Evolutionary conservation across 2,797 vertebrate genomes (phyloP).

Genomic region (Oryzias dopingdopingensis): DNA sequence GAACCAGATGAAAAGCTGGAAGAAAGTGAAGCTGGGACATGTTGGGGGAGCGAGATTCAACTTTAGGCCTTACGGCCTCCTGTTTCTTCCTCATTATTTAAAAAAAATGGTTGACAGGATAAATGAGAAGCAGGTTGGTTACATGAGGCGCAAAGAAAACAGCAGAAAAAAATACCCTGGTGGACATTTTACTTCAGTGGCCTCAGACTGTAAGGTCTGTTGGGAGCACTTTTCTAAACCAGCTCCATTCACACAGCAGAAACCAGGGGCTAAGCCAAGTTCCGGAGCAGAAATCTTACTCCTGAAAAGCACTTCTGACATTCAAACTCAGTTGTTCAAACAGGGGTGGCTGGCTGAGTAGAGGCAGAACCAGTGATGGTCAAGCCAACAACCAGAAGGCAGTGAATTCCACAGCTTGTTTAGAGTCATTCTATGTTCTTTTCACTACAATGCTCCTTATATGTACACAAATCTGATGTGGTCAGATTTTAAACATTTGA

Average conservation of each 20-base stretch:
- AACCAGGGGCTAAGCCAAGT: not conserved
- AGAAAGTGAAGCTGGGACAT: conserved; percentile 41
- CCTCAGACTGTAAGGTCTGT: conserved; percentile 8
- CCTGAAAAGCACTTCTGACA: conserved; percentile 1
- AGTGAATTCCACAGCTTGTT: no score
- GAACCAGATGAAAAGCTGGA: conserved; percentile 52
- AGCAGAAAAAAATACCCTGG: conserved; percentile 28
- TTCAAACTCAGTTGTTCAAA: not conserved
- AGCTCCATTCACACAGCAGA: not conserved
- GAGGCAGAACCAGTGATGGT: no score
- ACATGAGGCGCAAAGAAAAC: conserved; percentile 56
- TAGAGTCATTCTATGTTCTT: no score
- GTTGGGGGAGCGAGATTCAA: conserved; percentile 28
- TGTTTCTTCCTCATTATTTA: conserved; percentile 48
- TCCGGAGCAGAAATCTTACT: not conserved
- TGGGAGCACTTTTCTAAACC: not conserved
- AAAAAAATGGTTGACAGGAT: conserved; percentile 37
- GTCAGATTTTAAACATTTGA: no score
- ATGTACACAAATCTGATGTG: no score
- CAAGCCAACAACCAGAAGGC: no score
- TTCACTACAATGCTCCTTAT: no score
- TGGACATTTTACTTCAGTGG: conserved; percentile 29
- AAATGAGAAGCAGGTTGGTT: conserved; percentile 58
- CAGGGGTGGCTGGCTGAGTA: no score
- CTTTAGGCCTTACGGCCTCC: conserved; percentile 45